Evolutionary conservation across 2,113 vertebrate species (phyloP).

Genomic region (Murina feae): DNA sequence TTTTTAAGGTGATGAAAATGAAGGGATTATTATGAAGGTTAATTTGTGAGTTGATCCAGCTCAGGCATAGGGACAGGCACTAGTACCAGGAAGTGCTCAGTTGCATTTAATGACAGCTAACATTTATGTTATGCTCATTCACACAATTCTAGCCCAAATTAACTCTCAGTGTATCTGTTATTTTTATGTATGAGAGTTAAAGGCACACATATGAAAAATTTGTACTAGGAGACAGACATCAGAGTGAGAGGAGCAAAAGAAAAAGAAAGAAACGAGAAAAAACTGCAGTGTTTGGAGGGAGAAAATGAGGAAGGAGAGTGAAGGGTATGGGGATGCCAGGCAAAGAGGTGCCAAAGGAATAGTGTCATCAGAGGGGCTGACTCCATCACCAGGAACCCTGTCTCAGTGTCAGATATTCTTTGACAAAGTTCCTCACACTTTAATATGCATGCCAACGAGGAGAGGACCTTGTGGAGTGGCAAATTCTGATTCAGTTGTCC

Average conservation of each 20-base stretch:
- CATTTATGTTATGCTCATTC: accelerated
- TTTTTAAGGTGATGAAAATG: background rate
- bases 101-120: accelerated
- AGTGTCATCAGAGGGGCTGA: accelerated
- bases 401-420: background rate
- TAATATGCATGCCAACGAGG: background rate
- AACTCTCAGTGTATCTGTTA: background rate
- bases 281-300: no score
- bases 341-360: accelerated
- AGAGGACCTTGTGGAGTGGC: background rate
- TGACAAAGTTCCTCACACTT: background rate
- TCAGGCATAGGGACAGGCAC: accelerated
- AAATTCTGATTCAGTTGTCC: background rate
- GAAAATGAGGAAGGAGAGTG: background rate
- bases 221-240: background rate
- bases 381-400: no score
- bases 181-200: background rate
- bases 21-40: background rate
- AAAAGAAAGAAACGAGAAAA: background rate
- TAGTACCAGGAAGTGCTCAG: accelerated
- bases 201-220: background rate
- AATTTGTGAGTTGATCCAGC: background rate
- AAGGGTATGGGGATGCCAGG: accelerated
- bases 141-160: accelerated
- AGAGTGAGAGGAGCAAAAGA: background rate